Base-by-base conservation (phyloP, 92 coral and sea anemone species). In the Diadumene lineata region DNA sequence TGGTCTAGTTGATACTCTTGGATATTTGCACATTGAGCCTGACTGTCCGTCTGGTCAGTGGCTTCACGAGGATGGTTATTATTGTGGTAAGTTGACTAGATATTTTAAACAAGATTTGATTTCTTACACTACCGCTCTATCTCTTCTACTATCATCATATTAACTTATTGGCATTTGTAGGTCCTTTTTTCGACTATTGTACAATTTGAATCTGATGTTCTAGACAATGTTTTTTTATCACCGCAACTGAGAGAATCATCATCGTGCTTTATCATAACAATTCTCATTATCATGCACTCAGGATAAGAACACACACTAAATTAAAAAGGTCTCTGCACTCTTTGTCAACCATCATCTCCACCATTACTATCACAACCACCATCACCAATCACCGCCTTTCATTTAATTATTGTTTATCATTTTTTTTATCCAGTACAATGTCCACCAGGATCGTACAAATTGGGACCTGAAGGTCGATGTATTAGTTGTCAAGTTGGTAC, bases 21-120 rank as follows among this genome's bases (percentile, higher is more conserved):
- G 70, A 2, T 64, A 56, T n/a, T 25, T 66, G 15, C 25, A 77
- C 66, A 64, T 67, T 29, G 66, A 46, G 46, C 74, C 82, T 21
- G 66, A 32, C 19, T 77, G 82, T 66, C 82, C 73, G 15, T 25
- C 55, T 26, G 82, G 82, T 21, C 66, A 53, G 66, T 65, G 58
- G 43, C 34, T 77, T 21, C 74, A 77, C 50, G 56, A 66, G 9
- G 65, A 77, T 29, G 82, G 82, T 28, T 66, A n/a, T 43, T 66
- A 64, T n/a, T 77, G 73, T 38, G 82, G 82, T 67, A 51, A 65
- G 82, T 21, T 23, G 72, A 1, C 17, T 34, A 18, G 30, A 8
- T 31, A 29, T 19, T 4, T 11, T 64, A 30, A 30, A 2, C 11
- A 7, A 7, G 18, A 56, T 56, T 19, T 25, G 62, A 25, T 7